These are phyloP conservation scores for Drosophila parvula DNA, from an alignment of 1,140 invertebrate genomes.

Conservation along the genomic window DNA sequence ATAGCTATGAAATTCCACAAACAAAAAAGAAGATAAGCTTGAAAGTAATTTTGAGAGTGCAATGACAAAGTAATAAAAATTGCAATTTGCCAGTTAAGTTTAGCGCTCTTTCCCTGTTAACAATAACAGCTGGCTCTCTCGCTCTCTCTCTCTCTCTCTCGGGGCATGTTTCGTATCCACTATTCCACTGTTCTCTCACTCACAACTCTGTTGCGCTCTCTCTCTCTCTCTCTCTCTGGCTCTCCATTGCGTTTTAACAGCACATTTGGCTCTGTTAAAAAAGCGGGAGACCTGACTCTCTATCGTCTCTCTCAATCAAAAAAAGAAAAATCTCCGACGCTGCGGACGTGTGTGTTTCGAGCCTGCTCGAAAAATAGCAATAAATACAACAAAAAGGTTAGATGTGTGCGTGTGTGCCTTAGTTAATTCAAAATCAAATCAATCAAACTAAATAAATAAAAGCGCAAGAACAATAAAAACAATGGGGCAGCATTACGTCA, in stretches of 20 bases:
- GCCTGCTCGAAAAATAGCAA: constrained; percentile 18
- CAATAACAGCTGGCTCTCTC: constrained; percentile 27
- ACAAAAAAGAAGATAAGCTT: neutral
- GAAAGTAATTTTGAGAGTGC: neutral
- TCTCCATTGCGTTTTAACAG: constrained; percentile 24
- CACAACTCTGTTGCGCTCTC: neutral
- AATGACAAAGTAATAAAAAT: constrained; percentile 20
- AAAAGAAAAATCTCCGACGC: constrained; percentile 27
- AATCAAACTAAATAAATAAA: constrained; percentile 41
- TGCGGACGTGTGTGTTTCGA: constrained; percentile 36
- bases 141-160: neutral
- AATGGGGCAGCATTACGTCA: constrained; percentile 39
- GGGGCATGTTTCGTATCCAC: neutral
- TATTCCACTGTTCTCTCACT: neutral
- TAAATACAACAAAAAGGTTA: constrained; percentile 7
- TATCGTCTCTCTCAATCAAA: neutral
- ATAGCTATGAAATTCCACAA: neutral
- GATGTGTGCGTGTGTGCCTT: constrained; percentile 28
- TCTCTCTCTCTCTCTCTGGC: neutral
- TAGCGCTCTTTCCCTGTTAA: constrained; percentile 11
- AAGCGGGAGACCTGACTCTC: neutral
- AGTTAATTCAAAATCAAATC: constrained; percentile 29
- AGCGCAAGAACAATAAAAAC: constrained; percentile 16
- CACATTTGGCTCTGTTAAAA: constrained; percentile 18
- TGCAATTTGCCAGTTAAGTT: constrained; percentile 26